Percentiles rank a stretch among this genome's conserved stretches.
Conservation (phyloP, 2,113 vertebrate species). For the Amphilophus citrinellus region DNA sequence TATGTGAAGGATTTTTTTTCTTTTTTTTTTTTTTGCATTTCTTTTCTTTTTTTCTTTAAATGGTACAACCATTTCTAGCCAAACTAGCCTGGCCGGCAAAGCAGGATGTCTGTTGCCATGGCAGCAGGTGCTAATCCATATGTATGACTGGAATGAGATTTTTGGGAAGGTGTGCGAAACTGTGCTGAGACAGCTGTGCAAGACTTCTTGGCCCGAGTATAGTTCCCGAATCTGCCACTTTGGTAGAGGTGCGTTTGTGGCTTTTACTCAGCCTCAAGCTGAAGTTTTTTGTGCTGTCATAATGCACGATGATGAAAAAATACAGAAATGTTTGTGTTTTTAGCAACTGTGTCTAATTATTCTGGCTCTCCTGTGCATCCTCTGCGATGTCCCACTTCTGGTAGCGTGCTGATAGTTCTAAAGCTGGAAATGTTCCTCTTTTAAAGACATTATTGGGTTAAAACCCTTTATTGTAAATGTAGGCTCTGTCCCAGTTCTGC, state of each 20-base stretch:
- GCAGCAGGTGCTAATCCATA: slow-evolving; percentile 49
- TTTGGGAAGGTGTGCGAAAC: slow-evolving; percentile 8
- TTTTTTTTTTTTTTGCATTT: neutral
- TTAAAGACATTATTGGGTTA: slow-evolving; percentile 16
- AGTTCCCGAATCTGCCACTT: slow-evolving; percentile 7
- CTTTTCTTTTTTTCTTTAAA: slow-evolving; percentile 3
- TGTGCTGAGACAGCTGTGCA: neutral
- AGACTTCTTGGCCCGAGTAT: neutral
- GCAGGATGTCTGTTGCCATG: slow-evolving; percentile 37
- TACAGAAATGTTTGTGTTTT: neutral
- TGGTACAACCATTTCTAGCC: slow-evolving; percentile 10
- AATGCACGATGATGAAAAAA: slow-evolving; percentile 7
- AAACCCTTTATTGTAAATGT: neutral
- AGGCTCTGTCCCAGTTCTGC: slow-evolving; percentile 28
- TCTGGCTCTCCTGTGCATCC: neutral
- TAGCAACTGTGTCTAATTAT: slow-evolving; percentile 2
- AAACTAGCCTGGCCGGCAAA: slow-evolving; percentile 16
- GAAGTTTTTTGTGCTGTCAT: neutral
- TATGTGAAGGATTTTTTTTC: slow-evolving; percentile 24
- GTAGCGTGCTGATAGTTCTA: neutral
- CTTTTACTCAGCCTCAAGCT: slow-evolving; percentile 8
- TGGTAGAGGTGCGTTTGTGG: neutral
- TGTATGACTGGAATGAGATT: slow-evolving; percentile 20
- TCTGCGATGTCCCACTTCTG: slow-evolving; percentile 27
- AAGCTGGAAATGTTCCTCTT: slow-evolving; percentile 4